A percentile compares a stretch with the other conserved stretches of the same genome.
Conservation (phyloP, 2,113 vertebrate species). For the Salvelinus namaycush region DNA sequence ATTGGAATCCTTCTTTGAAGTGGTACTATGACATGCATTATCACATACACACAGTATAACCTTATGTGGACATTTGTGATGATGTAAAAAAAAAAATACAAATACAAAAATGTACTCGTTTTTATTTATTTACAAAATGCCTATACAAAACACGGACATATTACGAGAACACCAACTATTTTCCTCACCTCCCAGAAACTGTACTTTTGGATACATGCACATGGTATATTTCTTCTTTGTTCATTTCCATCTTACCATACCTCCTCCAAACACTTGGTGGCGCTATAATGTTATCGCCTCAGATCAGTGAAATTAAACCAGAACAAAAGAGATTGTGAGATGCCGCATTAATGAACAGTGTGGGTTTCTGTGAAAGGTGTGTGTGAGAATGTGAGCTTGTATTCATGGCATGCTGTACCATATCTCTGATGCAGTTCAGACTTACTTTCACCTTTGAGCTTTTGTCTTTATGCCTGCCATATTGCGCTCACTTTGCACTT, state of each 20-base stretch:
- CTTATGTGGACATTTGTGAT: background rate
- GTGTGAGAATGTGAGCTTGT: background rate
- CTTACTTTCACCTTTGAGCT: background rate
- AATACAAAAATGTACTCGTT: conserved; percentile 56
- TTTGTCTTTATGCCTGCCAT: background rate
- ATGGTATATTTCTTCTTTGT: background rate
- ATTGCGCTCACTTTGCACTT: background rate
- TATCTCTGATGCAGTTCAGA: background rate
- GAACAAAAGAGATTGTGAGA: conserved; percentile 12
- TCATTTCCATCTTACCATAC: conserved; percentile 14
- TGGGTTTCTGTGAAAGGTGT: background rate
- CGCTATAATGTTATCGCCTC: conserved; percentile 59
- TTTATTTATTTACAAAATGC: conserved; percentile 36
- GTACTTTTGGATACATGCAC: too few relatives aligned
- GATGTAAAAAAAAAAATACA: conserved; percentile 41
- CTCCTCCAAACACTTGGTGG: conserved; percentile 63
- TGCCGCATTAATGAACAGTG: conserved; percentile 4
- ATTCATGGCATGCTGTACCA: background rate
- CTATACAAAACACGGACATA: background rate
- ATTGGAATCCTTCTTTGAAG: background rate
- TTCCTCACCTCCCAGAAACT: too few relatives aligned
- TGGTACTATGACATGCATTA: background rate
- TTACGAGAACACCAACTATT: background rate
- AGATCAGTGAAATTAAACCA: conserved; percentile 12
- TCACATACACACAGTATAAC: conserved; percentile 54